A percentile compares a stretch with the other conserved stretches of the same genome.
phyloP scores from a whole-genome alignment of 2,797 vertebrate species.

The Steatocranus sp. region DNA sequence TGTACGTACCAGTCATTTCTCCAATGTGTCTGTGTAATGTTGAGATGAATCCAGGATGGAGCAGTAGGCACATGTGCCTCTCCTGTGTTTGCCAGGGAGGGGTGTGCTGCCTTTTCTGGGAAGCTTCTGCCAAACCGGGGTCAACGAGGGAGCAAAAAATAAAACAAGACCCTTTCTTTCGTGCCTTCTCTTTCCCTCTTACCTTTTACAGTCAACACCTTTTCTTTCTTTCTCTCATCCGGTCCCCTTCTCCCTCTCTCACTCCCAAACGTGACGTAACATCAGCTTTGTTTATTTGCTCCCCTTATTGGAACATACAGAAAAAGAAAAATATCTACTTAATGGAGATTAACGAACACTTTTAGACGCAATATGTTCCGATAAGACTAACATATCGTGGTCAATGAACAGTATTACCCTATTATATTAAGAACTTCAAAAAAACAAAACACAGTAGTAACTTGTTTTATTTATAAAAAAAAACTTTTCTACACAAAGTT shows the following conservation, averaged over 20 bases:
- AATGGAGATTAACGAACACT: constrained; percentile 20
- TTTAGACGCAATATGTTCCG: not conserved
- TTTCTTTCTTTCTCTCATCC: constrained; percentile 56
- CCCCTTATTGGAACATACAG: constrained; percentile 55
- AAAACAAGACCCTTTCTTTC: constrained; percentile 55
- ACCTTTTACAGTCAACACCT: constrained; percentile 66
- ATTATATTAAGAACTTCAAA: not conserved
- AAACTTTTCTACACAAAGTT: constrained; percentile 20
- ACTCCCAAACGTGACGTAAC: constrained; percentile 62
- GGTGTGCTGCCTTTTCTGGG: constrained; percentile 57
- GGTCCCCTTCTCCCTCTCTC: constrained; percentile 38
- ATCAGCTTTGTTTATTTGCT: constrained; percentile 69
- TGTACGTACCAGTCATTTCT: constrained; percentile 38
- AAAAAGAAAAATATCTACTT: constrained; percentile 41
- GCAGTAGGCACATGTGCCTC: constrained; percentile 41
- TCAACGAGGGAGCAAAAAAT: constrained; percentile 65
- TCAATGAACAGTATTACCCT: not conserved
- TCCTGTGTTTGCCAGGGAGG: constrained; percentile 55
- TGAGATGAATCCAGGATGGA: constrained; percentile 54
- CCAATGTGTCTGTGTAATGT: constrained; percentile 17
- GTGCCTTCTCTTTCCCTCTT: constrained; percentile 52
- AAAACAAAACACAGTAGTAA: not conserved
- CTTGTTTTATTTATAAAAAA: not conserved
- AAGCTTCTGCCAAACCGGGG: constrained; percentile 65
- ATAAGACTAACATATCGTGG: not conserved